These are phyloP conservation scores for Melanocharis versteri DNA, from an alignment of 2,113 vertebrate species.

Conservation along the genomic window DNA sequence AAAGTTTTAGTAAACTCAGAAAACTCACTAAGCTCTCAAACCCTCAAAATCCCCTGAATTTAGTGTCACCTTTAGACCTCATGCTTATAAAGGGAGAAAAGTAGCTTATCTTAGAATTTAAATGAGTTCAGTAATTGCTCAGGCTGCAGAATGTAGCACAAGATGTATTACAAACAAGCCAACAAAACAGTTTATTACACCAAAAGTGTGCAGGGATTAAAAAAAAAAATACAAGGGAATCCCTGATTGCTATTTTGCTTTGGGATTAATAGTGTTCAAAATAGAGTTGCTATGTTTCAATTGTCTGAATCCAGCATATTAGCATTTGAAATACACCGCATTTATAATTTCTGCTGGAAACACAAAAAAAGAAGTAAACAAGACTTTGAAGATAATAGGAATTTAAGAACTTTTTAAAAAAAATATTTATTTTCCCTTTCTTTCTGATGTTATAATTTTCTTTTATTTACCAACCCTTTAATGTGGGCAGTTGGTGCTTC, in stretches of 20 bases:
- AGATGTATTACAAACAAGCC: constrained; percentile 14
- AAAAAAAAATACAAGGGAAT: constrained; percentile 4
- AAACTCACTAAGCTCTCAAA: background rate
- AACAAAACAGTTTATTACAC: constrained; percentile 4
- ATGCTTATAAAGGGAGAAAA: background rate
- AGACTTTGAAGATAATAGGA: background rate
- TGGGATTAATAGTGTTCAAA: constrained; percentile 21
- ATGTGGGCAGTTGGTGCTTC: background rate
- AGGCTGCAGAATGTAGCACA: background rate
- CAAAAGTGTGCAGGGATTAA: background rate
- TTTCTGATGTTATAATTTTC: background rate
- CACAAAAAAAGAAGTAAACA: background rate
- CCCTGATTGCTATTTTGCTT: background rate
- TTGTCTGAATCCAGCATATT: background rate
- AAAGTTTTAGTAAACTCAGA: background rate
- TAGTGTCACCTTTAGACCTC: background rate
- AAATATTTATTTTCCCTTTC: background rate
- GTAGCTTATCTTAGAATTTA: constrained; percentile 36
- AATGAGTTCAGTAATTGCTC: constrained; percentile 22
- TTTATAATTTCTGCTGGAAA: background rate
- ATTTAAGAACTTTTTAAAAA: background rate
- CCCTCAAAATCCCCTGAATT: background rate
- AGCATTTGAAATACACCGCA: background rate
- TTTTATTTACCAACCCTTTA: background rate
- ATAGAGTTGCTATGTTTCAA: background rate